These are phyloP conservation scores for Esox niger DNA, from an alignment of 2,113 vertebrate species.

Conservation along the genomic window DNA sequence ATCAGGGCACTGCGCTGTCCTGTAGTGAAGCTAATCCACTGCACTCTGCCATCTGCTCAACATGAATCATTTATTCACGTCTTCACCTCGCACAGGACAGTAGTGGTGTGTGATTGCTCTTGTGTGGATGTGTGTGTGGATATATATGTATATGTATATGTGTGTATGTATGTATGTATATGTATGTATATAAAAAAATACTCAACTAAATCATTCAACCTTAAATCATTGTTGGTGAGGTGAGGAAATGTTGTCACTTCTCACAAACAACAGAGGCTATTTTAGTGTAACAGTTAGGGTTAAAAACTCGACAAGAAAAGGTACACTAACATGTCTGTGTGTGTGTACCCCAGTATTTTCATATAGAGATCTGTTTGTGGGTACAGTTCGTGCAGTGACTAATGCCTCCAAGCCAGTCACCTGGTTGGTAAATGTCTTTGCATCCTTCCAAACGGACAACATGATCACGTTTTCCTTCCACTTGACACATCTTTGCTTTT, in stretches of 20 bases:
- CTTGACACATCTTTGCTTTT: neutral
- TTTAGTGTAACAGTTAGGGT: no score
- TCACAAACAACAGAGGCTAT: no score
- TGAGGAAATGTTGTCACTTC: no score
- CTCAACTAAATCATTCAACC: no score
- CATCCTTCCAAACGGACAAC: constrained; percentile 4
- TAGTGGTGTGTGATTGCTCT: neutral
- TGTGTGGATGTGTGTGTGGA: neutral
- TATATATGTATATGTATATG: neutral
- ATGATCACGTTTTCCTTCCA: constrained; percentile 12
- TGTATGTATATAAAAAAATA: no score
- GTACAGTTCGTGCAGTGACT: neutral
- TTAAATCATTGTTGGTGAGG: no score
- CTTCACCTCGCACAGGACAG: constrained; percentile 1
- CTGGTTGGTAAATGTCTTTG: neutral
- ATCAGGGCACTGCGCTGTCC: no score
- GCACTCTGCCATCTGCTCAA: constrained; percentile 41
- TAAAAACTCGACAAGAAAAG: no score
- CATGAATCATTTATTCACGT: constrained; percentile 36
- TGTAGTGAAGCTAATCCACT: constrained; percentile 30
- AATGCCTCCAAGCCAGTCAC: neutral
- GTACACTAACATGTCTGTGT: neutral
- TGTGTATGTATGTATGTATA: no score
- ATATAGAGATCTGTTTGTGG: neutral
- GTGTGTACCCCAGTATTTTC: neutral